phyloP scores from a whole-genome alignment of 2,797 vertebrate genomes.

The Xenopus petersii region DNA sequence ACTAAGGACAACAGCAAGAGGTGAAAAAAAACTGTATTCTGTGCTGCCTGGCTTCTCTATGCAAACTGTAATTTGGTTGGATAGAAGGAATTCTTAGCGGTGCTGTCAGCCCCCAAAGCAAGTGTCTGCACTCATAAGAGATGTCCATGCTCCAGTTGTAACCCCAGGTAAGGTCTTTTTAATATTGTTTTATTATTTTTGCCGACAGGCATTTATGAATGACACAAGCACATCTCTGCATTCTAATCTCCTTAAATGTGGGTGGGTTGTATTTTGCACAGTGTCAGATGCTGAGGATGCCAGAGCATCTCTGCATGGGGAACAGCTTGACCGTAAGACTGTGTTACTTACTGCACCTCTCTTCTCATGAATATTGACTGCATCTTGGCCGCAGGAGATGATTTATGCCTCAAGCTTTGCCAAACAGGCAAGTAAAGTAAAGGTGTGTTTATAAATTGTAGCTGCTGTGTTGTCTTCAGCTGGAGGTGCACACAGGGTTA shows the following conservation, averaged over 20 bases:
- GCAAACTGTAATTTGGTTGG: slow-evolving; percentile 19
- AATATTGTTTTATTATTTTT: background rate
- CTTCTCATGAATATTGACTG: background rate
- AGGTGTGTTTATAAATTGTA: background rate
- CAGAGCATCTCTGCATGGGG: slow-evolving; percentile 2
- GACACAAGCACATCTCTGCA: background rate
- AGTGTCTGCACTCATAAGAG: slow-evolving; percentile 4
- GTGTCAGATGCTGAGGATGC: slow-evolving; percentile 8
- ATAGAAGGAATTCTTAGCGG: slow-evolving; percentile 4
- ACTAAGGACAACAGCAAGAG: slow-evolving; percentile 23
- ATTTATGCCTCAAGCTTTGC: background rate
- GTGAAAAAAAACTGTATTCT: slow-evolving; percentile 19
- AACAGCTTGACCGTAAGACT: background rate
- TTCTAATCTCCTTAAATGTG: background rate
- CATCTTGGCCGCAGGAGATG: slow-evolving; percentile 6
- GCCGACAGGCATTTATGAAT: background rate
- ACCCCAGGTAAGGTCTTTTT: slow-evolving; percentile 26
- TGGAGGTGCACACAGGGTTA: too few species aligned
- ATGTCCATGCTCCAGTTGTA: background rate
- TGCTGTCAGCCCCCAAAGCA: slow-evolving; percentile 6
- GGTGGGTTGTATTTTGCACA: slow-evolving; percentile 1
- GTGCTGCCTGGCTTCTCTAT: slow-evolving; percentile 18
- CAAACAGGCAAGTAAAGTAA: slow-evolving; percentile 4
- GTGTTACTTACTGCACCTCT: slow-evolving; percentile 5
- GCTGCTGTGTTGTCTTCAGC: too few species aligned